Evolutionary conservation across 2,113 vertebrate species (phyloP).

Genomic region (Cynopterus brachyotis): DNA sequence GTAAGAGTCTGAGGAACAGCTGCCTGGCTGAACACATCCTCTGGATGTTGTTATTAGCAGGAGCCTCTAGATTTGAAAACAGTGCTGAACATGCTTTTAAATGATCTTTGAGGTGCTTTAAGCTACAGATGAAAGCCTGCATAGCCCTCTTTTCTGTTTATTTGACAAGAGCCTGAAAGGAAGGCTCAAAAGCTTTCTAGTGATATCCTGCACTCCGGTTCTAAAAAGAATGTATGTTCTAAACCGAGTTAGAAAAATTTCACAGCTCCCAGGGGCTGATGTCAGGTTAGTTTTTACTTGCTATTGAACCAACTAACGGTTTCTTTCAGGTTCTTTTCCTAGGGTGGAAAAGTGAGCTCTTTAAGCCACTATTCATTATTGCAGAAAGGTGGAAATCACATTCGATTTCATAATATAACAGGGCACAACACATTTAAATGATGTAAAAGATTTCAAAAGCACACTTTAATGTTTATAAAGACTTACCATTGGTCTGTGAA

Average conservation of each 20-base stretch:
- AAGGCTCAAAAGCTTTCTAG: conserved; percentile 25
- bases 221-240: conserved; percentile 13
- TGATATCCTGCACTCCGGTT: not conserved
- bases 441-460: conserved; percentile 15
- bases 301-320: not conserved
- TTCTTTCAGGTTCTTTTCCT: not conserved
- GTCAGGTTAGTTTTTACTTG: conserved; percentile 1
- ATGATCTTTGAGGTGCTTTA: conserved; percentile 20
- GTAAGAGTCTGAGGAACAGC: not conserved
- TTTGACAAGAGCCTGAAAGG: conserved; percentile 6
- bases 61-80: conserved; percentile 22
- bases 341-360: not conserved
- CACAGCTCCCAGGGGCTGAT: not conserved
- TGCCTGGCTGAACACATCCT: not conserved
- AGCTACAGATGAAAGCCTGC: not conserved
- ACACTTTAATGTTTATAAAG: not conserved
- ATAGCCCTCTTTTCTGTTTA: not conserved
- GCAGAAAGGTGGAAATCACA: not conserved
- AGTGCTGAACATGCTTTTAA: not conserved
- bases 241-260: not conserved
- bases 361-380: not conserved
- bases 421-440: conserved; percentile 28
- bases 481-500: not conserved
- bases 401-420: not conserved
- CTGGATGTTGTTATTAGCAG: not conserved